These are phyloP conservation scores for Sweltsa coloradensis DNA, from an alignment of 1,140 invertebrate genomes.

Conservation along the genomic window DNA sequence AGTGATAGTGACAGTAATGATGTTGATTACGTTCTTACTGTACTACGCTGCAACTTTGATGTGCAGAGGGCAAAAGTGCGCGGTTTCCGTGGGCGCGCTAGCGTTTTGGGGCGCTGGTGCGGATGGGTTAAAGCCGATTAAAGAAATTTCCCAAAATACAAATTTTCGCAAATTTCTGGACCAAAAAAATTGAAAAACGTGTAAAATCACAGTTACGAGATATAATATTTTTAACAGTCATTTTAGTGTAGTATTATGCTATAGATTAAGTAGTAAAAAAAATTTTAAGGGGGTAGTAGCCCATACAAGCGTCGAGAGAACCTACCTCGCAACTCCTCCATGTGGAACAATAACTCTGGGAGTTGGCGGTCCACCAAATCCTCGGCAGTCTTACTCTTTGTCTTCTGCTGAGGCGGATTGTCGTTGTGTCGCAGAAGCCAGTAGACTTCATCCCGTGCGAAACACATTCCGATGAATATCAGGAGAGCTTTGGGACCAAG, in stretches of 20 bases:
- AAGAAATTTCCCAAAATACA: no score
- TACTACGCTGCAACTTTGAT: no score
- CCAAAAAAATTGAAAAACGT: conserved; percentile 1
- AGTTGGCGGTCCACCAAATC: conserved; percentile 88
- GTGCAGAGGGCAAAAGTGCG: no score
- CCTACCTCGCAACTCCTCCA: conserved; percentile 79
- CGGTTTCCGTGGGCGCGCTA: no score
- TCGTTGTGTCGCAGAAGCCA: conserved; percentile 95
- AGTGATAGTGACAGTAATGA: no score
- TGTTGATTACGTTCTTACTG: no score
- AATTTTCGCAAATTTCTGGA: conserved; percentile 1
- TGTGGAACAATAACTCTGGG: conserved; percentile 94
- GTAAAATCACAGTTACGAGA: neutral
- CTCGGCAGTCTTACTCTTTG: conserved; percentile 73
- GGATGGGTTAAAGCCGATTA: no score
- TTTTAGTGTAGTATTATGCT: no score
- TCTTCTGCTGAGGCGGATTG: conserved; percentile 79
- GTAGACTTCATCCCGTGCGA: conserved; percentile 90
- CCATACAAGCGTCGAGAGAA: neutral
- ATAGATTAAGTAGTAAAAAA: neutral
- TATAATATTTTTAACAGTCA: no score
- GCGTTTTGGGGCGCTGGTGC: no score
- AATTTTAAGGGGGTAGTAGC: no score
- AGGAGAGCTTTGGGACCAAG: conserved; percentile 94
- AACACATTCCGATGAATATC: conserved; percentile 91